Evolutionary conservation across 2,113 vertebrate genomes (phyloP).

Genomic region (Rana temporaria): DNA sequence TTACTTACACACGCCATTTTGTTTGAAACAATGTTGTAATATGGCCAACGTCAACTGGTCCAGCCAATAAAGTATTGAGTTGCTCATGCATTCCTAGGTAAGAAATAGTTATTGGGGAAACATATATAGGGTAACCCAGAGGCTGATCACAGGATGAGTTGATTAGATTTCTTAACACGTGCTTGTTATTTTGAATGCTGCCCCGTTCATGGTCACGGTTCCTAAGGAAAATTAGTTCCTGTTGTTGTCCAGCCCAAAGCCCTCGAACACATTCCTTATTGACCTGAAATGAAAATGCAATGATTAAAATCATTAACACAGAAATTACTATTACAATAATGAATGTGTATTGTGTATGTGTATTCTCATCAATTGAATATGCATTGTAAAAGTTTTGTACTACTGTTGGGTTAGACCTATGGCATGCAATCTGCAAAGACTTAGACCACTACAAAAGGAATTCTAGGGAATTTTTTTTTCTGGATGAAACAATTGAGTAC

Average conservation of each 20-base stretch:
- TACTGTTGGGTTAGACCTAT: too few relatives aligned
- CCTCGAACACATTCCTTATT: slow-evolving; percentile 96
- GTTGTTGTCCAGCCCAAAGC: slow-evolving; percentile 96
- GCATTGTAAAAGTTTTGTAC: too few relatives aligned
- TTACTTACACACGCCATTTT: slow-evolving; percentile 91
- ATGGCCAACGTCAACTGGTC: slow-evolving; percentile 84
- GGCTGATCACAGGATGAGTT: slow-evolving; percentile 98
- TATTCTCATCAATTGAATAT: too few relatives aligned
- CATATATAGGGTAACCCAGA: slow-evolving; percentile 97
- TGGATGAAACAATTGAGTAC: too few relatives aligned
- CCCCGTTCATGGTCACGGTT: slow-evolving; percentile 95
- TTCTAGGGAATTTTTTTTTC: too few relatives aligned
- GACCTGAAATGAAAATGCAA: slow-evolving; percentile 74
- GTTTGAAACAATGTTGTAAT: slow-evolving; percentile 88
- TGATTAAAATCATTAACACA: too few relatives aligned
- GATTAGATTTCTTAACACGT: slow-evolving; percentile 94
- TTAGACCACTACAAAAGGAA: too few relatives aligned
- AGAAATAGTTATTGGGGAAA: slow-evolving; percentile 94
- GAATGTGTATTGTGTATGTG: too few relatives aligned
- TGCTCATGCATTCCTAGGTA: slow-evolving; percentile 90
- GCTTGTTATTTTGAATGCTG: slow-evolving; percentile 98
- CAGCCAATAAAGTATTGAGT: slow-evolving; percentile 84
- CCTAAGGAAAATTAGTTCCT: slow-evolving; percentile 93
- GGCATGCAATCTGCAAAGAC: too few relatives aligned
- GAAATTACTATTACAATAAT: too few relatives aligned